Percentiles rank a stretch among this genome's conserved stretches.
phyloP scores from a whole-genome alignment of 2,113 vertebrate species.

The Menura novaehollandiae region DNA sequence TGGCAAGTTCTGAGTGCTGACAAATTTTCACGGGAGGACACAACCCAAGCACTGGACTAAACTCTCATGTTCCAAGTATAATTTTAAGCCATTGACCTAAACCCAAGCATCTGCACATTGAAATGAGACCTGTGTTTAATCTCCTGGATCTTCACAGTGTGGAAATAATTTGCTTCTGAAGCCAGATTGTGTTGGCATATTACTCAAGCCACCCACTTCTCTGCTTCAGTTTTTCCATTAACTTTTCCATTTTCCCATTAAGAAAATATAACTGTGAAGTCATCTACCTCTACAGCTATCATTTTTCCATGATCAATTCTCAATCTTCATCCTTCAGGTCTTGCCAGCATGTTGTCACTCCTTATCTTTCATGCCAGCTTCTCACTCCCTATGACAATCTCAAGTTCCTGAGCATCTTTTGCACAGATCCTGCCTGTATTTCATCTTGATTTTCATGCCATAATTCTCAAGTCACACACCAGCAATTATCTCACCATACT shows the following conservation, averaged over 20 bases:
- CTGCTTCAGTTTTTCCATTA: not conserved
- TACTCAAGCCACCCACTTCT: not conserved
- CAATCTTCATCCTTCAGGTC: not conserved
- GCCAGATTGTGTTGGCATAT: not conserved
- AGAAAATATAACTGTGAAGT: not conserved
- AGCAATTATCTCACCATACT: not conserved
- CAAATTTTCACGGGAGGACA: not conserved
- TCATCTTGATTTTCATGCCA: not conserved
- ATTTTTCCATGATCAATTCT: not conserved
- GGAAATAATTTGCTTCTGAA: not conserved
- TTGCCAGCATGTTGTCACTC: not conserved
- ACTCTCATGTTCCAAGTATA: not conserved
- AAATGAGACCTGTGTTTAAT: not conserved
- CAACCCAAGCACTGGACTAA: not conserved
- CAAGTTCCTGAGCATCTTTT: not conserved
- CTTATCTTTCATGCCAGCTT: not conserved
- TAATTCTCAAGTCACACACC: not conserved
- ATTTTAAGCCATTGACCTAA: not conserved
- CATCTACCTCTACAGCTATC: not conserved
- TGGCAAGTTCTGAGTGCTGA: not conserved
- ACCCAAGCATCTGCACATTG: not conserved
- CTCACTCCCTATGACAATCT: not conserved
- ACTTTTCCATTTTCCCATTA: not conserved
- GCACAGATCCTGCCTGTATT: not conserved
- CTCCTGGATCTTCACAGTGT: not conserved